These are phyloP conservation scores for Mayetiola destructor DNA, from an alignment of 2,888 invertebrate genomes.

Conservation along the genomic window DNA sequence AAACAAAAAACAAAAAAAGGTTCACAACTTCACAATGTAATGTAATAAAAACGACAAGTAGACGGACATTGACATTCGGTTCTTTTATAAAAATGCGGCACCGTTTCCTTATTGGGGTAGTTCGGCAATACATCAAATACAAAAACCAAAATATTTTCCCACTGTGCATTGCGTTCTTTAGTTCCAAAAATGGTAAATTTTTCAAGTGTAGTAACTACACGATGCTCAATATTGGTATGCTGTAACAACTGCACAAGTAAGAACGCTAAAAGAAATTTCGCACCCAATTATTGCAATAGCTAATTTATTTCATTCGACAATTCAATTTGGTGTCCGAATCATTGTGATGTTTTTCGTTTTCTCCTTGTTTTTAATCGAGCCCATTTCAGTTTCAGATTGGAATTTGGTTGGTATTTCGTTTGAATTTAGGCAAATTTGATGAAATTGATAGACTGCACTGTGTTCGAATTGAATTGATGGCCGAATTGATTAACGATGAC, in stretches of 20 bases:
- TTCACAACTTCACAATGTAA: too few relatives aligned
- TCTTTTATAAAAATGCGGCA: constrained; percentile 6
- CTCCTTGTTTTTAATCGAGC: background rate
- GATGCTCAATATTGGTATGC: too few relatives aligned
- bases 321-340: background rate
- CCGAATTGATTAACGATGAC: constrained; percentile 11
- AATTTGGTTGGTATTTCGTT: background rate
- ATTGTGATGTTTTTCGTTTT: background rate
- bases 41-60: background rate
- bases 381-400: too few relatives aligned
- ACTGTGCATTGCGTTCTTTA: background rate
- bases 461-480: background rate
- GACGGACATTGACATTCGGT: constrained; percentile 8
- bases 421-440: background rate
- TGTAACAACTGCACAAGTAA: too few relatives aligned
- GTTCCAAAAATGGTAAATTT: background rate
- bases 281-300: constrained; percentile 11
- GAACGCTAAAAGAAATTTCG: background rate
- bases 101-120: constrained; percentile 12
- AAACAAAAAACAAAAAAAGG: too few relatives aligned
- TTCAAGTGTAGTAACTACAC: background rate
- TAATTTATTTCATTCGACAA: constrained; percentile 11
- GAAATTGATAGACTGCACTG: background rate
- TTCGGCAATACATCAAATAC: too few relatives aligned
- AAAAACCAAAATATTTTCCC: background rate